Conservation (phyloP, 2,888 invertebrate genomes). For the Clusia tigrina region DNA sequence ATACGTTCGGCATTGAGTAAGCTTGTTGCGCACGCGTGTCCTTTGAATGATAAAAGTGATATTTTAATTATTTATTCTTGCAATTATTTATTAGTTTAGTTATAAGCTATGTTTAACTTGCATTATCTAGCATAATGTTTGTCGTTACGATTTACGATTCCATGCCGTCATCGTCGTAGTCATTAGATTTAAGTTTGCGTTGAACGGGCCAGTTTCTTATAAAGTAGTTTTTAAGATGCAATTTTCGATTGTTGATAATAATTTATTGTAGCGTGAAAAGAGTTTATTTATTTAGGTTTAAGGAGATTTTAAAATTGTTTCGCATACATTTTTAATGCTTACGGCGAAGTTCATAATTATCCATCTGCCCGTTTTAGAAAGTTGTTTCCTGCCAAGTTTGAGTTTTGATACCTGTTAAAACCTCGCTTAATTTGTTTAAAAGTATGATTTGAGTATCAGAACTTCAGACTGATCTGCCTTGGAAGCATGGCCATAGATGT, state of each 20-base stretch:
- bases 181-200: neutral
- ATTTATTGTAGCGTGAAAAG: too few relatives aligned
- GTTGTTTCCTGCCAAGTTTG: too few relatives aligned
- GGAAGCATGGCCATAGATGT: too few relatives aligned
- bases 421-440: too few relatives aligned
- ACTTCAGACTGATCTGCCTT: too few relatives aligned
- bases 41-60: neutral
- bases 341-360: too few relatives aligned
- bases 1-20: slow-evolving; percentile 91
- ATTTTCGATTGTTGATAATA: neutral
- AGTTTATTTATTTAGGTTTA: too few relatives aligned
- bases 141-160: neutral
- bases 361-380: too few relatives aligned
- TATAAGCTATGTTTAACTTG: neutral
- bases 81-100: neutral
- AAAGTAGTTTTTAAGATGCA: neutral
- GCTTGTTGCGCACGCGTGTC: neutral
- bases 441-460: too few relatives aligned
- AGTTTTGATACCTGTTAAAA: too few relatives aligned
- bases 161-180: neutral
- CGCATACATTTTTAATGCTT: too few relatives aligned
- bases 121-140: neutral
- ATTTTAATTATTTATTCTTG: neutral
- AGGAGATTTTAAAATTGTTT: too few relatives aligned
- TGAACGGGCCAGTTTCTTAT: neutral